Percentiles rank a stretch among this genome's conserved stretches.
Conservation (phyloP, 2,113 vertebrate species). For the Cranoglanis bouderius region DNA sequence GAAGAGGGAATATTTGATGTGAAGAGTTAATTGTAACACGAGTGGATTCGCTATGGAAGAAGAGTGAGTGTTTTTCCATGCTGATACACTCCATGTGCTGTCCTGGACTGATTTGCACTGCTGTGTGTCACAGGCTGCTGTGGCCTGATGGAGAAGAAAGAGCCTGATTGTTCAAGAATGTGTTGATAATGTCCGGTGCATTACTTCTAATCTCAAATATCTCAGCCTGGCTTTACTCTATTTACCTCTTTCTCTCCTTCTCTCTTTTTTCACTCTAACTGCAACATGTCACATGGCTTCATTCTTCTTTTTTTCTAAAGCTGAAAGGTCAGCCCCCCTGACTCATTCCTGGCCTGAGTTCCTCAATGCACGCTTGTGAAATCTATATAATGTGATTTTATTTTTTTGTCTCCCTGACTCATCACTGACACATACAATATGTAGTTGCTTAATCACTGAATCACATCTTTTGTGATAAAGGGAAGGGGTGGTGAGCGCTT, state of each 20-base stretch:
- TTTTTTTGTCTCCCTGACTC: constrained; percentile 20
- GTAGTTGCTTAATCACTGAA: constrained; percentile 20
- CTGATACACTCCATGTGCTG: constrained; percentile 41
- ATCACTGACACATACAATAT: not conserved
- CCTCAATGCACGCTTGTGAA: constrained; percentile 5
- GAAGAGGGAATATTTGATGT: constrained; percentile 4
- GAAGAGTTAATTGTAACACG: not conserved
- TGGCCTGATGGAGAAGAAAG: constrained; percentile 21
- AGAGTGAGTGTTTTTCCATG: not conserved
- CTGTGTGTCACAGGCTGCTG: constrained; percentile 26
- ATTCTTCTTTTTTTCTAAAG: not conserved
- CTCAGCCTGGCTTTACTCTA: not conserved
- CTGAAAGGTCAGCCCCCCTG: not conserved
- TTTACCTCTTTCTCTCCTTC: not conserved
- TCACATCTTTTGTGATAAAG: constrained; percentile 1
- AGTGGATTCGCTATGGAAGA: constrained; percentile 2
- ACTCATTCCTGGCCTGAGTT: constrained; percentile 1
- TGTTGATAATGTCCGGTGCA: constrained; percentile 12
- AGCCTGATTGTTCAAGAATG: constrained; percentile 41
- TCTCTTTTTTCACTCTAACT: not conserved
- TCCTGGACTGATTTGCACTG: constrained; percentile 15
- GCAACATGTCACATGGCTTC: not conserved
- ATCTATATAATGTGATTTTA: constrained; percentile 4
- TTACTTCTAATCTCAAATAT: constrained; percentile 17
- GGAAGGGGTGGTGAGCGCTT: not conserved